phyloP scores from a whole-genome alignment of 2,113 vertebrate genomes.

The Esox niger region DNA sequence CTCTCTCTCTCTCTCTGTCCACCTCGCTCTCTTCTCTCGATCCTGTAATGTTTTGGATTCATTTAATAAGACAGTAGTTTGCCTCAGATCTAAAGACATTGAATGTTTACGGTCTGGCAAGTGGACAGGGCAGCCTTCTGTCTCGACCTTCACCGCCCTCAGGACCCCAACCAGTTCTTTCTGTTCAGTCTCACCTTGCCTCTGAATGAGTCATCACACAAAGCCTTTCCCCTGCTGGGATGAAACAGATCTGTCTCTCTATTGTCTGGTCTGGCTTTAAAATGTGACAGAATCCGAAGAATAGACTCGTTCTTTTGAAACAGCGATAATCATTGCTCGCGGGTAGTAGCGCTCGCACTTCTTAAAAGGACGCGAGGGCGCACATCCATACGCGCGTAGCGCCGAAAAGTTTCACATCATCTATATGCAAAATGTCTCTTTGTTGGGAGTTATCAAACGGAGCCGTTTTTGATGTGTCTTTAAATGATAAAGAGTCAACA shows the following conservation, averaged over 20 bases:
- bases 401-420: slow-evolving; percentile 11
- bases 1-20: not conserved
- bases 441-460: not conserved
- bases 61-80: slow-evolving; percentile 17
- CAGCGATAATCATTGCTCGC: too few species aligned
- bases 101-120: slow-evolving; percentile 16
- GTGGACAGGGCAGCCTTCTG: not conserved
- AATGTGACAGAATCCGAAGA: too few species aligned
- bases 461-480: slow-evolving; percentile 7
- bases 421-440: not conserved
- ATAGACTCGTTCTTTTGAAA: too few species aligned
- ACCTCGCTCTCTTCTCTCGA: too few species aligned
- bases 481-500: slow-evolving; percentile 23
- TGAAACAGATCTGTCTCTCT: slow-evolving; percentile 6
- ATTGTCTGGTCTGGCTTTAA: not conserved
- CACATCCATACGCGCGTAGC: not conserved
- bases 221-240: not conserved
- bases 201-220: not conserved
- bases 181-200: not conserved
- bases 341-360: too few species aligned
- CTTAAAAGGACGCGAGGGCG: too few species aligned
- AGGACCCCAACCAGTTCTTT: not conserved
- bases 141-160: slow-evolving; percentile 25
- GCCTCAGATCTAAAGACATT: not conserved
- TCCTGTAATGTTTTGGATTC: not conserved